These are phyloP conservation scores for Cyprinodon brontotheroides DNA, from an alignment of 2,113 vertebrate species.

Conservation along the genomic window DNA sequence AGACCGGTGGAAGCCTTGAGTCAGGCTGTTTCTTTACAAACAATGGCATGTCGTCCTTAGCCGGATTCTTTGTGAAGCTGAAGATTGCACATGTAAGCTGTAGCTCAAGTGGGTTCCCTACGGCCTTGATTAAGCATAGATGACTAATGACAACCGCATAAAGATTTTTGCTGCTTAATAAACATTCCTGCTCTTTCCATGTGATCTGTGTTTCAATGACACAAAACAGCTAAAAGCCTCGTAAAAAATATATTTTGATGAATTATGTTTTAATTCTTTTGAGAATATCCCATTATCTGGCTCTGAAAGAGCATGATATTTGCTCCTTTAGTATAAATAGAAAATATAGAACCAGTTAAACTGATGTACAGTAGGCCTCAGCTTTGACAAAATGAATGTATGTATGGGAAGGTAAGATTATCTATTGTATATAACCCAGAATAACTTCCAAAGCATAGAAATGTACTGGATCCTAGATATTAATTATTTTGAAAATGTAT, in stretches of 20 bases:
- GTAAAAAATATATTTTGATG: background rate
- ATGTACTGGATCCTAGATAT: background rate
- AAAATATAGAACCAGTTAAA: background rate
- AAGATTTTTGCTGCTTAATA: background rate
- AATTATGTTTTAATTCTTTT: background rate
- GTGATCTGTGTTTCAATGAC: background rate
- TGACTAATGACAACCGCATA: background rate
- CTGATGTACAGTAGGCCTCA: background rate
- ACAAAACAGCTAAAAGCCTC: background rate
- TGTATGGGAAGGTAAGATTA: background rate
- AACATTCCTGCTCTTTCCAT: background rate
- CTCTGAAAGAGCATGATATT: background rate
- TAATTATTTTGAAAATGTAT: background rate
- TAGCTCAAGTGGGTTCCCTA: constrained; percentile 33
- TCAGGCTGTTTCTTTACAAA: constrained; percentile 44
- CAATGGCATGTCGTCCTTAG: constrained; percentile 38
- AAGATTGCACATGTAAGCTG: constrained; percentile 57
- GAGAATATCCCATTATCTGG: background rate
- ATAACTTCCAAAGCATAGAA: background rate
- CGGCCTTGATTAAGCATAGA: constrained; percentile 16
- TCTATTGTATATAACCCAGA: background rate
- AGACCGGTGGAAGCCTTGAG: constrained; percentile 46
- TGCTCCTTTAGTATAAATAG: background rate
- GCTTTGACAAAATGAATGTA: background rate
- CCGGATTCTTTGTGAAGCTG: constrained; percentile 29